A percentile compares a stretch with the other conserved stretches of the same genome.
Evolutionary conservation across 1,140 invertebrate genomes (phyloP).

Genomic region (Ceratoteleas bidentatus): DNA sequence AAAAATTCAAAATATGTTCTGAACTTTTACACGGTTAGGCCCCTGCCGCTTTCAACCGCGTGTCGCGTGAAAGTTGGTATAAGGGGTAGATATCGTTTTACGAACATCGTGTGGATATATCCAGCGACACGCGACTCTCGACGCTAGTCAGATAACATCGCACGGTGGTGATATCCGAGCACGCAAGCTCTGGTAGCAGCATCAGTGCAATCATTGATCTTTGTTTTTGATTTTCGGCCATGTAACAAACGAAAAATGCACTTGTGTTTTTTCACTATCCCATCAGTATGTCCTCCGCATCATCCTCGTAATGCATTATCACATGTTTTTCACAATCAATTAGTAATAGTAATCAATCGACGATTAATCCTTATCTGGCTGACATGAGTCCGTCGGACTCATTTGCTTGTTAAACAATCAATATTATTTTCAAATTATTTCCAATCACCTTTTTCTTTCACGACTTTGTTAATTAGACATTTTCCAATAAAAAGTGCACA

Average conservation of each 20-base stretch:
- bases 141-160: slow-evolving; percentile 38
- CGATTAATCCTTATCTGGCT: too few relatives aligned
- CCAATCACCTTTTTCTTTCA: too few relatives aligned
- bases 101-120: slow-evolving; percentile 33
- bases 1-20: slow-evolving; percentile 34
- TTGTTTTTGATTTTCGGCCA: slow-evolving; percentile 37
- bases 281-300: slow-evolving; percentile 8
- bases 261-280: slow-evolving; percentile 11
- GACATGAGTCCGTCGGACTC: too few relatives aligned
- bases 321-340: slow-evolving; percentile 6
- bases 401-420: too few relatives aligned
- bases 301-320: slow-evolving; percentile 2
- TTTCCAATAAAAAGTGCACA: too few relatives aligned
- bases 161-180: slow-evolving; percentile 37
- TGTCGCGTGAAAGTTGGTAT: slow-evolving; percentile 36
- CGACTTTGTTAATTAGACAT: too few relatives aligned
- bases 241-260: slow-evolving; percentile 7
- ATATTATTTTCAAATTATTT: too few relatives aligned
- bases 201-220: slow-evolving; percentile 42
- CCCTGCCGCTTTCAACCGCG: slow-evolving; percentile 24
- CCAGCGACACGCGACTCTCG: slow-evolving; percentile 43
- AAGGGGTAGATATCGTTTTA: slow-evolving; percentile 56
- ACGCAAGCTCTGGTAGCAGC: slow-evolving; percentile 40
- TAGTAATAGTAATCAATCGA: slow-evolving; percentile 23
- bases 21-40: slow-evolving; percentile 20